Evolutionary conservation across 2,888 invertebrate genomes (phyloP).

Genomic region (Drepana falcataria): DNA sequence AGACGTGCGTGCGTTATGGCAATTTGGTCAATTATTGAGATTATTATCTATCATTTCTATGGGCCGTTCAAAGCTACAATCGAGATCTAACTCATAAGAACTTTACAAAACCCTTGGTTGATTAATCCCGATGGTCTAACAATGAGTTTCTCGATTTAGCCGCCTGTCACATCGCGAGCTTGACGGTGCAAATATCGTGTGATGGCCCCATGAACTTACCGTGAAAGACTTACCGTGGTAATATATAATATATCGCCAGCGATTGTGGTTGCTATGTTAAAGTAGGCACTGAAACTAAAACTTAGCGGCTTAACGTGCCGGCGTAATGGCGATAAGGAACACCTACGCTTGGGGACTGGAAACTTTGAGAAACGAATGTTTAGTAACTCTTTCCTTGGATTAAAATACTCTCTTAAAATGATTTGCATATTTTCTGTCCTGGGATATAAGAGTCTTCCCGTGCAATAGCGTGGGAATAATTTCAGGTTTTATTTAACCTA

Average conservation of each 20-base stretch:
- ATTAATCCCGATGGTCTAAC: too few species aligned
- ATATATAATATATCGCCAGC: too few species aligned
- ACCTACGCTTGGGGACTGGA: not conserved
- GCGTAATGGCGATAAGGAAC: not conserved
- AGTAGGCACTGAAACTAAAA: not conserved
- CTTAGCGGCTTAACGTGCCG: not conserved
- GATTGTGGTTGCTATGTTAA: too few species aligned
- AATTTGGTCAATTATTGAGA: not conserved
- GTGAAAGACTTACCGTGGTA: too few species aligned
- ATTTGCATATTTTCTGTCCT: not conserved
- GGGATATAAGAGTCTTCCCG: too few species aligned
- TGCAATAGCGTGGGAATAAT: too few species aligned
- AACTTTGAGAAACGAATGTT: not conserved
- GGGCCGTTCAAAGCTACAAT: not conserved
- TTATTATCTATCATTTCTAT: not conserved
- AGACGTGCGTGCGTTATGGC: not conserved
- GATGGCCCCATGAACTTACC: too few species aligned
- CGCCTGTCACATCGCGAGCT: too few species aligned
- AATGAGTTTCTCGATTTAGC: too few species aligned
- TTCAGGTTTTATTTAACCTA: too few species aligned
- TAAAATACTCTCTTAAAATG: not conserved
- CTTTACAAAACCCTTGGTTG: not conserved
- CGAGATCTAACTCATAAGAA: not conserved
- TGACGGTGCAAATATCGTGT: too few species aligned
- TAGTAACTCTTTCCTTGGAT: not conserved